Evolutionary conservation across 2,888 invertebrate genomes (phyloP).

Genomic region (Seira ritae): DNA sequence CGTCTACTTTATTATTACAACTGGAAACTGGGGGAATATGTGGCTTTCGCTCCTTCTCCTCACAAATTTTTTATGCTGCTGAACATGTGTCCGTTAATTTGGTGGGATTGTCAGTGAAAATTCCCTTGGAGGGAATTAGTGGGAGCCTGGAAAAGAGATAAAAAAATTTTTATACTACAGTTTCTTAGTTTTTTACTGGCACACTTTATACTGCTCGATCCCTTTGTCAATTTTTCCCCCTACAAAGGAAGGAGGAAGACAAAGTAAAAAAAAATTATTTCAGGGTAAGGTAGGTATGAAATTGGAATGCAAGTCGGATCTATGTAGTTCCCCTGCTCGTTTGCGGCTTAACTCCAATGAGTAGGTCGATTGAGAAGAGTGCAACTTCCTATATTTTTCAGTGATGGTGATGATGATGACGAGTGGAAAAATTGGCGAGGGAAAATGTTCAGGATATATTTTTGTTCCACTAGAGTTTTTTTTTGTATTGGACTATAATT

Average conservation of each 20-base stretch:
- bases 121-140: conserved; percentile 62
- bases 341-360: background rate
- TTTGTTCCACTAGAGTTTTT: background rate
- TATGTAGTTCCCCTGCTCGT: background rate
- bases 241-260: background rate
- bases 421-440: background rate
- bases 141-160: conserved; percentile 21
- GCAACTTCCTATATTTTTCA: background rate
- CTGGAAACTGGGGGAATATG: background rate
- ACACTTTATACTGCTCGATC: conserved; percentile 48
- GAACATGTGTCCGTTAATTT: conserved; percentile 64
- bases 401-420: background rate
- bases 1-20: background rate
- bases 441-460: background rate
- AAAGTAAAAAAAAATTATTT: background rate
- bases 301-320: conserved; percentile 19
- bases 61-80: background rate
- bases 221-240: conserved; percentile 41
- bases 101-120: conserved; percentile 59
- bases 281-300: conserved; percentile 30
- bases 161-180: conserved; percentile 28
- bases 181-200: conserved; percentile 11
- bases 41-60: too few relatives aligned
- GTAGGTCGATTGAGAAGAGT: too few relatives aligned
- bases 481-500: conserved; percentile 29